Base-by-base conservation (phyloP, 1,140 invertebrate species). In the Calephelis nemesis region DNA sequence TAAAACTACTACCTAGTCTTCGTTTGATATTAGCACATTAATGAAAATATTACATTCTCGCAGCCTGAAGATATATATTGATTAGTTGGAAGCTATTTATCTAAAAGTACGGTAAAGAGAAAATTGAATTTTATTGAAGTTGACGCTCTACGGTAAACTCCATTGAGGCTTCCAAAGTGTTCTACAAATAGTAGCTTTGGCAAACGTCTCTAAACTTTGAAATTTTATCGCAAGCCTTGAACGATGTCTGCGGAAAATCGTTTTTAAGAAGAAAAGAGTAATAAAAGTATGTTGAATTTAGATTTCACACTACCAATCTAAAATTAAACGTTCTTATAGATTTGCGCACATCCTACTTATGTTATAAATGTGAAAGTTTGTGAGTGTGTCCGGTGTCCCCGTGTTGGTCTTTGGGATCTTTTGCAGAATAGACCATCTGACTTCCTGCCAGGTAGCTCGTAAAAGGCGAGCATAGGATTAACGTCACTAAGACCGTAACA, bases 121-220 rank as follows among this genome's bases (percentile, higher is more conserved):
- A 80, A 78, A 81, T 81, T 76, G 72, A 76, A 78, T 77, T 71
- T 45, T 45, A 45, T 45, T 45, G 68, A 70, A 76, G 66, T 80
- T 75, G 66, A 45, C 69, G 62, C 71, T 71, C 54, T 39, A 19
- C 47, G 68, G 64, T 63, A 69, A 39, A 73, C 40, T 68, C 58
- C 78, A 69, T 77, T 76, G 72, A 72, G 76, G 68, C 69, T 73
- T 75, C 70, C 76, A 70, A 79, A 85, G 77, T 72, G 75, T 75
- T 78, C 67, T 47, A 65, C 76, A 79, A 85, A 85, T 82, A 83
- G 83, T 83, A 74, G 73, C 74, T 74, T 71, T 62, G 72, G 72
- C 70, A 66, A 82, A 78, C 77, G 74, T 78, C 74, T 71, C 62
- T 71, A 76, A 79, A 79, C 73, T 79, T 77, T 12, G 42, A 69